These are phyloP conservation scores for Heterohyrax brucei DNA, from an alignment of 2,797 vertebrate species.

Conservation along the genomic window DNA sequence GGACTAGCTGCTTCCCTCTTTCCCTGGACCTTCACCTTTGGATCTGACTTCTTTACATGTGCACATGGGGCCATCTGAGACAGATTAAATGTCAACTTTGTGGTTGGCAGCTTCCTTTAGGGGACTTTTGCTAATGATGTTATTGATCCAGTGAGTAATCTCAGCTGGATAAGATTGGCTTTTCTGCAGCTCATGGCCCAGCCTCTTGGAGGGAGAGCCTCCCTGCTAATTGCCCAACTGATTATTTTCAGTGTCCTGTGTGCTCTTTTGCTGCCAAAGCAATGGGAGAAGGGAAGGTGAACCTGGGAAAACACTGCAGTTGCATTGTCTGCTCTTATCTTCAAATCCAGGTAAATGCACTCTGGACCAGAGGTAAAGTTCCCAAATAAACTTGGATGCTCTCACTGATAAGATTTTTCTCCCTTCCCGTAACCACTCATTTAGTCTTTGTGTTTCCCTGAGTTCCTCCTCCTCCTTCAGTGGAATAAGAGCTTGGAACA, in stretches of 20 bases:
- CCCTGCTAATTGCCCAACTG: slow-evolving; percentile 53
- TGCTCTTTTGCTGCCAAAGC: slow-evolving; percentile 55
- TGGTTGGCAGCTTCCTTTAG: slow-evolving; percentile 69
- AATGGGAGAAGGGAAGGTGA: slow-evolving; percentile 41
- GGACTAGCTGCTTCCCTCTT: neutral
- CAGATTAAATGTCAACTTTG: slow-evolving; percentile 70
- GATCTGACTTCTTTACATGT: neutral
- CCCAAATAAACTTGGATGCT: neutral
- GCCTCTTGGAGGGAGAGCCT: slow-evolving; percentile 38
- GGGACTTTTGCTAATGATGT: slow-evolving; percentile 63
- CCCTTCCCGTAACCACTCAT: neutral
- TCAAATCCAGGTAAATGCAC: neutral
- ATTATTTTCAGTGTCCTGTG: neutral
- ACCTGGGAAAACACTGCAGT: slow-evolving; percentile 21
- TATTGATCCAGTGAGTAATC: slow-evolving; percentile 75
- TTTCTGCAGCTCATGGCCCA: neutral
- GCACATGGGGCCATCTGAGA: neutral
- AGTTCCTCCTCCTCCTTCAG: neutral
- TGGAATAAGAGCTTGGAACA: neutral
- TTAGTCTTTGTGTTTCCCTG: neutral
- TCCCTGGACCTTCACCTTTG: slow-evolving; percentile 13
- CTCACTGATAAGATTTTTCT: neutral
- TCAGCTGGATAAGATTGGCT: slow-evolving; percentile 69
- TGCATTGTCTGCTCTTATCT: neutral
- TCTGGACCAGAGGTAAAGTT: neutral